These are phyloP conservation scores for Drosophila lacertosa DNA, from an alignment of 1,140 invertebrate species.

Conservation along the genomic window DNA sequence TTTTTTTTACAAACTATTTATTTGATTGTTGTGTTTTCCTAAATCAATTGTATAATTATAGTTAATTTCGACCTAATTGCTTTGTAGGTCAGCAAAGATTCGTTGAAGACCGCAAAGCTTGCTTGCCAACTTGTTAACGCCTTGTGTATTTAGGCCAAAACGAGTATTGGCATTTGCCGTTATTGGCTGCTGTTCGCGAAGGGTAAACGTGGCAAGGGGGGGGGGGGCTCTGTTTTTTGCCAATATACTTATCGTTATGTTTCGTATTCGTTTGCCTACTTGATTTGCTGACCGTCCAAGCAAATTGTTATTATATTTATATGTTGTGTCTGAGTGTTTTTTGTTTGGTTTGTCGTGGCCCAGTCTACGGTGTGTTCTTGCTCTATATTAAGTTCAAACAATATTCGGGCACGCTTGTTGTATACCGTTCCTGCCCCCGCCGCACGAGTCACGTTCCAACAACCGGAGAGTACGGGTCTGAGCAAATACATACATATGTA, in stretches of 20 bases:
- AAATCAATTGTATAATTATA: background rate
- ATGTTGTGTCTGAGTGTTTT: background rate
- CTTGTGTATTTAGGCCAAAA: conserved; percentile 76
- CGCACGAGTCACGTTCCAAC: conserved; percentile 8
- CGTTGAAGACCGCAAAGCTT: conserved; percentile 39
- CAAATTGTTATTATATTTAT: conserved; percentile 54
- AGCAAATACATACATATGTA: conserved; percentile 3
- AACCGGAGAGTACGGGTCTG: background rate
- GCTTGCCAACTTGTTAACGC: conserved; percentile 51
- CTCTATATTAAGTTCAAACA: conserved; percentile 68
- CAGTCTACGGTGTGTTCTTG: conserved; percentile 7
- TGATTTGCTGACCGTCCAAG: conserved; percentile 58
- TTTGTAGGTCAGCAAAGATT: conserved; percentile 52
- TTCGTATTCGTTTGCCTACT: conserved; percentile 43
- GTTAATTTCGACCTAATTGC: conserved; percentile 16
- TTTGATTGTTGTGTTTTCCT: background rate
- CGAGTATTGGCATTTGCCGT: conserved; percentile 65
- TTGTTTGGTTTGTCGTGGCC: conserved; percentile 6
- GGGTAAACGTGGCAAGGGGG: too few species aligned
- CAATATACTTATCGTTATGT: conserved; percentile 19
- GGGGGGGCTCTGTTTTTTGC: conserved; percentile 24
- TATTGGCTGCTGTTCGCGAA: conserved; percentile 18
- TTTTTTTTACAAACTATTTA: background rate
- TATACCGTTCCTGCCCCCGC: conserved; percentile 1
- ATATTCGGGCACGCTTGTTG: conserved; percentile 66